These are phyloP conservation scores for Megastigmus dorsalis DNA, from an alignment of 2,888 invertebrate species.

Conservation along the genomic window DNA sequence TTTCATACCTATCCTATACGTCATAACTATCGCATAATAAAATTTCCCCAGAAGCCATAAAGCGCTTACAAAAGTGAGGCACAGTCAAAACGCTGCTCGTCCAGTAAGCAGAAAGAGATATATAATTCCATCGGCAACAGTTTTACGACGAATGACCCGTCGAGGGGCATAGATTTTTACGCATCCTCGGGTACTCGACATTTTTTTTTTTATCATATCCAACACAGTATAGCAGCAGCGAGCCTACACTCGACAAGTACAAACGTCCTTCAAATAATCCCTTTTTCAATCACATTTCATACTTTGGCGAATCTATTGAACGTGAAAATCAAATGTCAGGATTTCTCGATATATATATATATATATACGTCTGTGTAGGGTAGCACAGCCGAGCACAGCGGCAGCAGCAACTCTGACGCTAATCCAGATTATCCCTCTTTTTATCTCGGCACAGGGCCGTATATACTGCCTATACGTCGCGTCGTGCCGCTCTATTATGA, in stretches of 20 bases:
- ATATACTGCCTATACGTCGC: background rate
- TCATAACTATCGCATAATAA: too few relatives aligned
- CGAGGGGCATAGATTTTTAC: too few relatives aligned
- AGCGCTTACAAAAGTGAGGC: too few relatives aligned
- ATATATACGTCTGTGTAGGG: too few relatives aligned
- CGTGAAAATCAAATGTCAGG: conserved; percentile 53
- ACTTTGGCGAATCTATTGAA: conserved; percentile 45
- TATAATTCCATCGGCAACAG: background rate
- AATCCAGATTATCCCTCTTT: conserved; percentile 54
- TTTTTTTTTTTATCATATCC: too few relatives aligned
- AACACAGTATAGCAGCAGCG: too few relatives aligned
- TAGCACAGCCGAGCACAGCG: too few relatives aligned
- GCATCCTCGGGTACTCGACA: too few relatives aligned
- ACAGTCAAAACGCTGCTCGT: too few relatives aligned
- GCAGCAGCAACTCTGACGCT: conserved; percentile 37
- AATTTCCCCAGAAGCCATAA: too few relatives aligned
- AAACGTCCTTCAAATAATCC: conserved; percentile 44
- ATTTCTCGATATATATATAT: conserved; percentile 26
- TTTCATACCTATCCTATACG: too few relatives aligned
- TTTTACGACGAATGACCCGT: background rate
- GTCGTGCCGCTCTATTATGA: background rate
- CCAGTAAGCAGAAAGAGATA: too few relatives aligned
- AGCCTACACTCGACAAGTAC: conserved; percentile 43
- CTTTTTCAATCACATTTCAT: conserved; percentile 55
- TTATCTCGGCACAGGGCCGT: conserved; percentile 36